Evolutionary conservation across 2,888 invertebrate genomes (phyloP), one percentile per base, ranked within the genome.

Genomic region (Lasioglossum marginatum): DNA sequence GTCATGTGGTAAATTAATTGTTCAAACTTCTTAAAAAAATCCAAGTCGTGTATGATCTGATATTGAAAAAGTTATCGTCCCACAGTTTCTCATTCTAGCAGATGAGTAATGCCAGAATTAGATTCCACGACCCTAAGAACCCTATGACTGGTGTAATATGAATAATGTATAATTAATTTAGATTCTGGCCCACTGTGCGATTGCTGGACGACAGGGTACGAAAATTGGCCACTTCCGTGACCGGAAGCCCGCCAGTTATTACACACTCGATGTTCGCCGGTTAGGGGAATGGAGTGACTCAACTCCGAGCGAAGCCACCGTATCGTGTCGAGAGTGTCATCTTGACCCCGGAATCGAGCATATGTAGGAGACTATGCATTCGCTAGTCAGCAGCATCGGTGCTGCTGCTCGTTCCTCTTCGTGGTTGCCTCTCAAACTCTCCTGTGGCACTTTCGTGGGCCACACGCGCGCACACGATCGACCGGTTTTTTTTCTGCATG

Each of bases 311-410:
- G 19, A 40, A 63, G 81, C 80, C 73, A 57, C 78, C 81, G 87
- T 83, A 80, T 86, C 74, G 74, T 75, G 82, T 87, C 87, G 85
- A 89, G 92, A 88, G 85, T 85, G 82, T 80, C 88, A 87, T 87
- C 91, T 92, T 91, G 90, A 92, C 90, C 92, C 19, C 34, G 34
- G 37, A 23, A 37, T 68, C 34, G 85, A 89, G 70, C 87, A 87
- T 81, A 70, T 80, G 70, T 23, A 27, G 70, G 78, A 73, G 81
- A 77, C 75, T 81, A 80, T 81, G 87, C 88, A 89, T 89, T 85
- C 78, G 82, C 89, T 79, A 89, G 91, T 91, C 90, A 90, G 91
- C 91, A 89, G 74, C 70, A 70, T n/a, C 40, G 12, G 6, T 12
- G 37, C 12, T 23, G 31, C 66, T 66, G 37, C 70, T 37, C 40